Evolutionary conservation across 2,888 invertebrate species (phyloP).

Genomic region (Noctuana brunneofusca): DNA sequence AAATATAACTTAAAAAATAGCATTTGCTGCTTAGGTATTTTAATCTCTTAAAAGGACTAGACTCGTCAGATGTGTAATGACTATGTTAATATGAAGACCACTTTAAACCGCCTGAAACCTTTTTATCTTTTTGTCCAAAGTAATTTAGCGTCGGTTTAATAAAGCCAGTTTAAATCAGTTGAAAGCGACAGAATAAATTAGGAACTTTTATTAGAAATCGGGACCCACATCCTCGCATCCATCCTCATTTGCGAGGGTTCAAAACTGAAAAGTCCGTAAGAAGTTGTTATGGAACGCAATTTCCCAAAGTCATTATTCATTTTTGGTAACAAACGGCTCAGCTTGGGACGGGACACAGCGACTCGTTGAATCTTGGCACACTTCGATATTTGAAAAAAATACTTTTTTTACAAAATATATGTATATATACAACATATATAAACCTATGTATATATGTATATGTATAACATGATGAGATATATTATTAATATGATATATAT

Average conservation of each 20-base stretch:
- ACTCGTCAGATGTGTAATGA: no score
- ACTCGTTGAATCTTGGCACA: slow-evolving; percentile 19
- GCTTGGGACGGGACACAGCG: slow-evolving; percentile 42
- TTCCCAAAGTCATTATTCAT: slow-evolving; percentile 76
- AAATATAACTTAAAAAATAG: no score
- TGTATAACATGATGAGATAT: no score
- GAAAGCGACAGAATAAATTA: slow-evolving; percentile 60
- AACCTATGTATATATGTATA: no score
- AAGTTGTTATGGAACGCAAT: slow-evolving; percentile 74
- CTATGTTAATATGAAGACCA: no score
- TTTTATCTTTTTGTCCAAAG: slow-evolving; percentile 2
- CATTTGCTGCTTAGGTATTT: no score
- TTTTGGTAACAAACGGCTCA: slow-evolving; percentile 56
- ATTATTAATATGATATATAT: no score
- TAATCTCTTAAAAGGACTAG: no score
- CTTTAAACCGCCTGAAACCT: no score
- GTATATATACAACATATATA: background rate
- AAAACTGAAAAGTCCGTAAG: slow-evolving; percentile 66
- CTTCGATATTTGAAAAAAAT: slow-evolving; percentile 26
- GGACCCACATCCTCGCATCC: slow-evolving; percentile 43
- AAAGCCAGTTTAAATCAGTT: slow-evolving; percentile 50
- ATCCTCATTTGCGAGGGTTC: slow-evolving; percentile 62
- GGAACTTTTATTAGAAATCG: slow-evolving; percentile 60
- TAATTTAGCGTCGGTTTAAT: slow-evolving; percentile 32
- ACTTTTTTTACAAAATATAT: background rate